These are phyloP conservation scores for Xanthia icteritia DNA, from an alignment of 2,888 invertebrate genomes.

Conservation along the genomic window DNA sequence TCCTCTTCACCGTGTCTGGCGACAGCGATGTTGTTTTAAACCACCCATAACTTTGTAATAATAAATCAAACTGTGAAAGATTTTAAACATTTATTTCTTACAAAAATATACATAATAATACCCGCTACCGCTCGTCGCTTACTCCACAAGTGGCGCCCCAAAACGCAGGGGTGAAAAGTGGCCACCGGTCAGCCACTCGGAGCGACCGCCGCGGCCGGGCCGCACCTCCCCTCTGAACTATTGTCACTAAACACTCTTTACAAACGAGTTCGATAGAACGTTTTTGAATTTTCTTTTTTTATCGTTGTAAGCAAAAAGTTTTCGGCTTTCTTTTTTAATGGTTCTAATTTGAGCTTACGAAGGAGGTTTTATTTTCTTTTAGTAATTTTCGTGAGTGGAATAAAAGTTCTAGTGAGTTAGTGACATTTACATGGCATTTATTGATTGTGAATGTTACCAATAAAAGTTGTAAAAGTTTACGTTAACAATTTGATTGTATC, in stretches of 20 bases:
- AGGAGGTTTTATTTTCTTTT: constrained; percentile 14
- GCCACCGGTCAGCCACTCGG: constrained; percentile 62
- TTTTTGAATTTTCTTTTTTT: constrained; percentile 36
- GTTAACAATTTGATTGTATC: constrained; percentile 7
- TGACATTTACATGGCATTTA: constrained; percentile 21
- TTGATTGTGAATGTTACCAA: constrained; percentile 11
- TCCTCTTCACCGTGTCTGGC: too few relatives aligned
- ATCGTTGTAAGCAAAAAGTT: constrained; percentile 5
- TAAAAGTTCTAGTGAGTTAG: constrained; percentile 28
- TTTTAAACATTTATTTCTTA: too few relatives aligned
- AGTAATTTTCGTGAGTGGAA: constrained; percentile 13
- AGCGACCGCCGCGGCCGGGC: constrained; percentile 52
- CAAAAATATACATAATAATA: background rate
- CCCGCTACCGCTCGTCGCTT: constrained; percentile 30
- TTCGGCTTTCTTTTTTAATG: background rate
- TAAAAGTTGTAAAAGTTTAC: constrained; percentile 20
- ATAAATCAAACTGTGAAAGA: background rate
- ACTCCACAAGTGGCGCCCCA: constrained; percentile 32
- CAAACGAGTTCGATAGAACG: constrained; percentile 30
- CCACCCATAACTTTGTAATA: background rate
- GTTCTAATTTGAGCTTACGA: background rate
- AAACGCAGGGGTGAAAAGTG: constrained; percentile 65
- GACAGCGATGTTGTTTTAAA: background rate
- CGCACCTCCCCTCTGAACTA: constrained; percentile 52
- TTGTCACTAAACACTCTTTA: constrained; percentile 30